Conservation (phyloP, 2,888 invertebrate genomes). For the Piscicola geometra region DNA sequence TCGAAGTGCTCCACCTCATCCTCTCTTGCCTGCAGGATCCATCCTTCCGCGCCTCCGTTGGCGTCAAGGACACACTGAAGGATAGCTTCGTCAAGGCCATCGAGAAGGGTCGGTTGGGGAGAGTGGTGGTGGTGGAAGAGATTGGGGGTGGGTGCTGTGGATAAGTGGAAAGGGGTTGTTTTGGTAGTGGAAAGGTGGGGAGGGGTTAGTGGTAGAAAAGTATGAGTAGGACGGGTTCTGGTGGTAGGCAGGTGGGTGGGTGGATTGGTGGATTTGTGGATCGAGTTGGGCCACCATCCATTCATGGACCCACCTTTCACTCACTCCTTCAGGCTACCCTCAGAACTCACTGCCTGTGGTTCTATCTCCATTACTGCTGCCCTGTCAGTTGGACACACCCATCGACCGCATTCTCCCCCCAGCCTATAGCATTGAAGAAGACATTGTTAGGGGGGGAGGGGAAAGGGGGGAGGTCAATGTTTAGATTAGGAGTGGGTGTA, state of each 20-base stretch:
- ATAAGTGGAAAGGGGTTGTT: too few relatives aligned
- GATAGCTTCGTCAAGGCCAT: conserved; percentile 76
- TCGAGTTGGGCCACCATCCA: too few relatives aligned
- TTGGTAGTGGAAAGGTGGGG: too few relatives aligned
- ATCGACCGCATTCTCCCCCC: conserved; percentile 52
- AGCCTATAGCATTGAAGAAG: too few relatives aligned
- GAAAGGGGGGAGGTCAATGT: too few relatives aligned
- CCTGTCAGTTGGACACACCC: conserved; percentile 63
- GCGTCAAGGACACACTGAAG: conserved; percentile 69
- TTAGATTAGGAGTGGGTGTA: too few relatives aligned
- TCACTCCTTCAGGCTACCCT: conserved; percentile 73
- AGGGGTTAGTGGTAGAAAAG: too few relatives aligned
- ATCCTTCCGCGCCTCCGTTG: conserved; percentile 56
- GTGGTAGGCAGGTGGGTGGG: too few relatives aligned
- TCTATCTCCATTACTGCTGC: conserved; percentile 79
- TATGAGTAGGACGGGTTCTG: too few relatives aligned
- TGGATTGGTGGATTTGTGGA: too few relatives aligned
- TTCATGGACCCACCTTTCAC: too few relatives aligned
- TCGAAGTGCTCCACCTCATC: conserved; percentile 80
- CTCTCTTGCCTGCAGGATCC: conserved; percentile 61
- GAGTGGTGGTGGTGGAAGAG: not conserved
- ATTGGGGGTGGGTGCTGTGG: not conserved
- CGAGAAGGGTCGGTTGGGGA: conserved; percentile 59
- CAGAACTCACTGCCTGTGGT: conserved; percentile 81
- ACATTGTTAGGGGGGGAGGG: too few relatives aligned